phyloP scores from a whole-genome alignment of 2,797 vertebrate species.

The Lacerta agilis region DNA sequence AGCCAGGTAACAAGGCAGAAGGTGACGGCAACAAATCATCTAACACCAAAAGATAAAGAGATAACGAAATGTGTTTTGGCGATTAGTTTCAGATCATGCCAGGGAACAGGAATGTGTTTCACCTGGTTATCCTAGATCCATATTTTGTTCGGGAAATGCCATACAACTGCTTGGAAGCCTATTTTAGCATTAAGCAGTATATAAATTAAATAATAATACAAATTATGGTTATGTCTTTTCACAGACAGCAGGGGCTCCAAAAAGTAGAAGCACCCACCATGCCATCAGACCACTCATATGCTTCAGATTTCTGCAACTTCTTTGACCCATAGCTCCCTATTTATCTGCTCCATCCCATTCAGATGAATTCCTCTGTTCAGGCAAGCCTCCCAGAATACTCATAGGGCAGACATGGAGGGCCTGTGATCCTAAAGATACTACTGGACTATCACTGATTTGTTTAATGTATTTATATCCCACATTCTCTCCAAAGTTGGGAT shows the following conservation, averaged over 20 bases:
- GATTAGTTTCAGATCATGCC: conserved; percentile 72
- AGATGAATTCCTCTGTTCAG: neutral
- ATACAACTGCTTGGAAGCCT: conserved; percentile 34
- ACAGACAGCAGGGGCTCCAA: neutral
- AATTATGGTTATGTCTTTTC: neutral
- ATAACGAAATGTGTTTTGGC: conserved; percentile 66
- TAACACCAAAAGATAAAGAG: conserved; percentile 70
- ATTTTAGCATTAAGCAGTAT: too few relatives aligned
- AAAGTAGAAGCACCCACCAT: neutral
- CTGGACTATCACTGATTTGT: neutral
- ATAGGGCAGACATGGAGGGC: neutral
- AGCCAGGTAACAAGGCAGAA: conserved; percentile 78
- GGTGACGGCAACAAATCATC: conserved; percentile 72
- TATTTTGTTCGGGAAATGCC: conserved; percentile 40
- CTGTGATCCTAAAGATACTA: neutral
- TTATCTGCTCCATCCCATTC: neutral
- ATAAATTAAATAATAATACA: too few relatives aligned
- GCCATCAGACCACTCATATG: neutral
- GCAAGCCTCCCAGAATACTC: neutral
- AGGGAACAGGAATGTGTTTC: conserved; percentile 53
- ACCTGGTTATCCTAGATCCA: conserved; percentile 32
- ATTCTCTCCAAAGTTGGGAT: too few relatives aligned
- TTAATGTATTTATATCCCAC: too few relatives aligned
- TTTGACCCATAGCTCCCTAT: neutral
- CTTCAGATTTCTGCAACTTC: neutral